These are phyloP conservation scores for Orthosia gothica DNA, from an alignment of 2,888 invertebrate genomes.

Conservation along the genomic window DNA sequence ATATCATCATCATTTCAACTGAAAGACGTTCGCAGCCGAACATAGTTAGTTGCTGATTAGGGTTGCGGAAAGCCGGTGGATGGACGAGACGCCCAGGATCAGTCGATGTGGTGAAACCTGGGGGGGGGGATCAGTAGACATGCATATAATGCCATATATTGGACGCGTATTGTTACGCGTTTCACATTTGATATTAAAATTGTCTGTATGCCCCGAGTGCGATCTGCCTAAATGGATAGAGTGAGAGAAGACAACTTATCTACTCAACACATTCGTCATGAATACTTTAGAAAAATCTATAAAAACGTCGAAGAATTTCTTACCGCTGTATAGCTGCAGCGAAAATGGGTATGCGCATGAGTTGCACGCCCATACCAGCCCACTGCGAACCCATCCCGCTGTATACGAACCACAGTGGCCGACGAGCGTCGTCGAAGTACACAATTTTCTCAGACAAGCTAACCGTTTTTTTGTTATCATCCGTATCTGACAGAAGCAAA, in stretches of 20 bases:
- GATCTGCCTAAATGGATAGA: neutral
- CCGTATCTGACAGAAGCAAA: slow-evolving; percentile 66
- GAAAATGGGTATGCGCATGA: slow-evolving; percentile 93
- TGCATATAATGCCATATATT: too few relatives aligned
- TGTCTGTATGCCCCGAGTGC: neutral
- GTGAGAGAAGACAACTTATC: neutral
- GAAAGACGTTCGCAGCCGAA: too few relatives aligned
- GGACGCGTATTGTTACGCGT: too few relatives aligned
- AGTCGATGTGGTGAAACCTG: too few relatives aligned
- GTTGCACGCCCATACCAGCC: slow-evolving; percentile 93
- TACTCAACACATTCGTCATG: neutral
- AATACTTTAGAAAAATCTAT: neutral
- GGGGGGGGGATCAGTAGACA: too few relatives aligned
- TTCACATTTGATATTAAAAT: neutral
- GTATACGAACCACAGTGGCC: slow-evolving; percentile 93
- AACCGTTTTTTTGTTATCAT: slow-evolving; percentile 73
- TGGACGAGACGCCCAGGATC: too few relatives aligned
- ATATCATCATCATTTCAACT: neutral
- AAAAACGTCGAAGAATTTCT: neutral
- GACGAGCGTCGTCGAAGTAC: slow-evolving; percentile 76
- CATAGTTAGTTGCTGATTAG: too few relatives aligned
- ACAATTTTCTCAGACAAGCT: slow-evolving; percentile 73
- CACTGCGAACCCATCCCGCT: slow-evolving; percentile 95
- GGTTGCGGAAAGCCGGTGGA: too few relatives aligned
- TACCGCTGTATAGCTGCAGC: slow-evolving; percentile 89